Percentiles rank a stretch among this genome's conserved stretches.
These are phyloP conservation scores for Benitochromis conjunctus DNA, from an alignment of 2,113 vertebrate species.

Conservation along the genomic window DNA sequence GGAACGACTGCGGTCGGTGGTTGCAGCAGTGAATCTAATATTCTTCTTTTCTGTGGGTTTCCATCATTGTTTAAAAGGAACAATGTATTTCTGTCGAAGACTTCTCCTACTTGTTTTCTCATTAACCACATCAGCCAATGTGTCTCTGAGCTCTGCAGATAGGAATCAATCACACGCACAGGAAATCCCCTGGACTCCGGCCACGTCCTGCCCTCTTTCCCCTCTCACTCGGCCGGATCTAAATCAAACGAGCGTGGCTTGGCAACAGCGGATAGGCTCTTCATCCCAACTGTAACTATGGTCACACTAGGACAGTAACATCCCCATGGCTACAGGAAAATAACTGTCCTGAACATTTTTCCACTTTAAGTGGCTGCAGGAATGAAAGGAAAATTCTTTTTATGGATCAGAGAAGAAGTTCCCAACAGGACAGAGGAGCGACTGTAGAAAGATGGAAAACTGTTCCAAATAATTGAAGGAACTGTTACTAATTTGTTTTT, in stretches of 20 bases:
- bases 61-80: neutral
- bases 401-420: neutral
- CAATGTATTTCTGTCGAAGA: neutral
- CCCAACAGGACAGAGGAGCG: neutral
- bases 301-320: neutral
- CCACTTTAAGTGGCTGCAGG: neutral
- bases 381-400: neutral
- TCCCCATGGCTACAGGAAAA: neutral
- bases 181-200: slow-evolving; percentile 22
- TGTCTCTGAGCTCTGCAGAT: neutral
- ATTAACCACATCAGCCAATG: neutral
- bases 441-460: neutral
- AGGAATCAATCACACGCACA: slow-evolving; percentile 10
- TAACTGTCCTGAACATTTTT: neutral
- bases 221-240: neutral
- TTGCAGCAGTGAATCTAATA: neutral
- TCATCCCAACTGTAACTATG: neutral
- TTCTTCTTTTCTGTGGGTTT: neutral
- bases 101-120: neutral
- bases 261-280: neutral
- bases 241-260: neutral
- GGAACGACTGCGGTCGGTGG: neutral
- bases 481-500: neutral
- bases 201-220: neutral
- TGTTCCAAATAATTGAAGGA: neutral